phyloP scores from a whole-genome alignment of 2,797 vertebrate species.

The Notamacropus eugenii region DNA sequence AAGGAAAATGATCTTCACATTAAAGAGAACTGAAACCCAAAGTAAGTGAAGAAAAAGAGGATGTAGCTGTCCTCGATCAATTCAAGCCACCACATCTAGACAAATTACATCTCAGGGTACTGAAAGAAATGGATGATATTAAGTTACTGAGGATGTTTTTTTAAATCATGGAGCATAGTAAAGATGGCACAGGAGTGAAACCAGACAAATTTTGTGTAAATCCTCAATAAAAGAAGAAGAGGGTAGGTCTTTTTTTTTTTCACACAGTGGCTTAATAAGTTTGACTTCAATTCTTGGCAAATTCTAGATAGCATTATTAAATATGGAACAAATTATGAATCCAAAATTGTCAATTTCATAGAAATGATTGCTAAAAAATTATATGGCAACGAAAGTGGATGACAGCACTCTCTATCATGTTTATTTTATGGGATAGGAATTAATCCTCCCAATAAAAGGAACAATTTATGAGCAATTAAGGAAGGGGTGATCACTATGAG shows the following conservation, averaged over 20 bases:
- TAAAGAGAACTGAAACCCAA: neutral
- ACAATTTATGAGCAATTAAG: neutral
- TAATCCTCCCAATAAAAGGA: neutral
- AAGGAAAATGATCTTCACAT: neutral
- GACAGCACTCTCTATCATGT: neutral
- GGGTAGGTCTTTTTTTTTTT: neutral
- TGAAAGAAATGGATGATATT: neutral
- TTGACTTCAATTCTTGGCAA: neutral
- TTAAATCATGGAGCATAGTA: neutral
- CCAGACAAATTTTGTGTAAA: neutral
- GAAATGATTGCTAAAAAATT: neutral
- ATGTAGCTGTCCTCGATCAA: neutral
- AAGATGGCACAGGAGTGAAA: neutral
- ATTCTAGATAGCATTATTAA: neutral
- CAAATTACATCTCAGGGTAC: neutral
- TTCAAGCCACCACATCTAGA: neutral
- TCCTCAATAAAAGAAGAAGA: neutral
- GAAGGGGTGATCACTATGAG: neutral
- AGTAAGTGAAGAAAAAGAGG: neutral
- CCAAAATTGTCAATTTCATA: neutral
- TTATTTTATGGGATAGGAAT: neutral
- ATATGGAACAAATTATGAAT: neutral
- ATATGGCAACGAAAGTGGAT: neutral
- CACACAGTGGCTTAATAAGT: neutral
- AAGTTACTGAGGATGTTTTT: neutral